Conservation (phyloP, 2,113 vertebrate genomes). For the Microcebus murinus region DNA sequence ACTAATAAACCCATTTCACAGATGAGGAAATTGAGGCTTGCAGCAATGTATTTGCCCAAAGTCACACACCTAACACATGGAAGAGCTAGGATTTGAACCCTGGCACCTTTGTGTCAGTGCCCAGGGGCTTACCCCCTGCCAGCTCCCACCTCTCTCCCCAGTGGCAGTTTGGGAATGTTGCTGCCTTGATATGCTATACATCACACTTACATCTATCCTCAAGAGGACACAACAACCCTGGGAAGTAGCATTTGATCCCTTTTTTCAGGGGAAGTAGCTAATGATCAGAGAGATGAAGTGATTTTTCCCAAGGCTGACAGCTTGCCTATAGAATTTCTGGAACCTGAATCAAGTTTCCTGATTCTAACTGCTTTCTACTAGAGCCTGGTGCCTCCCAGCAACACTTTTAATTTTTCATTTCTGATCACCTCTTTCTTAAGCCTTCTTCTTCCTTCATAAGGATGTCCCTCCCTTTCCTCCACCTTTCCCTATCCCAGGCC, state of each 20-base stretch:
- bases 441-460: not conserved
- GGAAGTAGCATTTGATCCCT: not conserved
- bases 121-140: not conserved
- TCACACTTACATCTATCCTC: not conserved
- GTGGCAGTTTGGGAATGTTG: not conserved
- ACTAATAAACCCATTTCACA: not conserved
- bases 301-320: not conserved
- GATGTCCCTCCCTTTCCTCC: not conserved
- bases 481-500: not conserved
- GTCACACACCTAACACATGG: not conserved
- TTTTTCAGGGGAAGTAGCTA: slow-evolving; percentile 5
- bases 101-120: not conserved
- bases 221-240: not conserved
- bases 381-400: not conserved
- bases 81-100: not conserved
- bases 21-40: not conserved
- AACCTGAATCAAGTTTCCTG: not conserved
- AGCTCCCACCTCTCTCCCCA: not conserved
- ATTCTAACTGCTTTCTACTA: not conserved
- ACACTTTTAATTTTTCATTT: not conserved
- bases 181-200: not conserved
- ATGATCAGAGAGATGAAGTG: not conserved
- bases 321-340: not conserved
- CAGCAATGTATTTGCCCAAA: not conserved
- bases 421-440: not conserved